phyloP scores from a whole-genome alignment of 2,888 invertebrate genomes.

The Lasioglossum marginatum region DNA sequence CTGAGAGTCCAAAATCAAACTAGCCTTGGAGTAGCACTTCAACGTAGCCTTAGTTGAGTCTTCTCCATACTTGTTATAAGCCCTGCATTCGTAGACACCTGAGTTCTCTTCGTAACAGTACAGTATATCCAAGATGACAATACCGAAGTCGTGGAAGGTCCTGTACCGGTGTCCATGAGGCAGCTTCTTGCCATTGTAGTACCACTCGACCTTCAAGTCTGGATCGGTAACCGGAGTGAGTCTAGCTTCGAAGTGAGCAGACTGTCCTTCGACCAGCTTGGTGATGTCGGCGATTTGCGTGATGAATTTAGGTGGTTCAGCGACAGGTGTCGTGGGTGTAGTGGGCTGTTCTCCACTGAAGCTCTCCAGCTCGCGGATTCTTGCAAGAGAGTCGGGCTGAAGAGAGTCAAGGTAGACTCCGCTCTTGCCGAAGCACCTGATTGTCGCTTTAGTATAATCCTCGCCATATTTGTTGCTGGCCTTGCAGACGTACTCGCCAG shows the following conservation, averaged over 20 bases:
- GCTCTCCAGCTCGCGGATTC: slow-evolving; percentile 94
- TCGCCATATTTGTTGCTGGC: slow-evolving; percentile 96
- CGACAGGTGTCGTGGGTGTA: slow-evolving; percentile 88
- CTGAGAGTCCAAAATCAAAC: slow-evolving; percentile 96
- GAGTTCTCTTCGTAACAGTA: slow-evolving; percentile 99
- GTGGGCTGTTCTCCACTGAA: slow-evolving; percentile 88
- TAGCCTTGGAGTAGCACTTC: slow-evolving; percentile 95
- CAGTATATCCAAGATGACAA: slow-evolving; percentile 97
- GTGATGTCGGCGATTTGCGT: slow-evolving; percentile 94
- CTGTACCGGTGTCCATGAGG: slow-evolving; percentile 98
- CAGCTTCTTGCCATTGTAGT: slow-evolving; percentile 95
- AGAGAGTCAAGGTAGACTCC: slow-evolving; percentile 95
- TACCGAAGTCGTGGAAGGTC: slow-evolving; percentile 98
- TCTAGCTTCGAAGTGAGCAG: slow-evolving; percentile 96
- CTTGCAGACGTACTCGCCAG: slow-evolving; percentile 96
- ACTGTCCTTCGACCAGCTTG: slow-evolving; percentile 96
- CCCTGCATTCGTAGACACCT: slow-evolving; percentile 96
- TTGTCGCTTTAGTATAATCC: slow-evolving; percentile 94
- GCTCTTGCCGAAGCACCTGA: slow-evolving; percentile 93
- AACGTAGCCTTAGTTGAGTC: slow-evolving; percentile 94
- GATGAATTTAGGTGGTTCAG: slow-evolving; percentile 95
- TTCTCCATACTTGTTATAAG: slow-evolving; percentile 95
- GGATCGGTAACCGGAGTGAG: slow-evolving; percentile 98
- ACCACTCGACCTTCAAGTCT: slow-evolving; percentile 97
- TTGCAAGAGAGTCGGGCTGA: slow-evolving; percentile 95